Conservation (phyloP, 2,888 invertebrate species). For the Morpho deidamia region DNA sequence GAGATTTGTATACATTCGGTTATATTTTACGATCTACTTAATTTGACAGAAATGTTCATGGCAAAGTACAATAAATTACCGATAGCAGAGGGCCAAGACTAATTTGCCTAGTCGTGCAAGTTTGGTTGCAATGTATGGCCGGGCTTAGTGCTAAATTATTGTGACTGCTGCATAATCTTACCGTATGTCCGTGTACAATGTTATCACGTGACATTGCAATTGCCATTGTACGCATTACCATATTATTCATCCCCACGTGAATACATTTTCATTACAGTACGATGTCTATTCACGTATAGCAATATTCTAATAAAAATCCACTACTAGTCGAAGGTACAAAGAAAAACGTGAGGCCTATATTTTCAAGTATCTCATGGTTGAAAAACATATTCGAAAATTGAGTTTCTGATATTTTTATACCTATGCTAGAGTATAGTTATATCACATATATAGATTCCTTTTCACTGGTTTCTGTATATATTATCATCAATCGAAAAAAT, state of each 20-base stretch:
- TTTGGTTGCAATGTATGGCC: conserved; percentile 14
- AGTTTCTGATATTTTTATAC: too few relatives aligned
- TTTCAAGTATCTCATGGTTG: too few relatives aligned
- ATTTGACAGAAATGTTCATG: not conserved
- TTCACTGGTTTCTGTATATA: too few relatives aligned
- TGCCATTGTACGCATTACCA: conserved; percentile 11
- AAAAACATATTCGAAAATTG: too few relatives aligned
- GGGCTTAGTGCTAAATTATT: conserved; percentile 21
- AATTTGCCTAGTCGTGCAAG: conserved; percentile 18
- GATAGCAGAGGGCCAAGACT: conserved; percentile 13
- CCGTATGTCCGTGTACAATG: conserved; percentile 18
- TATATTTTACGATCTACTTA: not conserved
- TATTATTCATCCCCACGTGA: not conserved
- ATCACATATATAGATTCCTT: too few relatives aligned
- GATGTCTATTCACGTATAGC: not conserved
- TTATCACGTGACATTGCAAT: conserved; percentile 20
- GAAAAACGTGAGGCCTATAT: too few relatives aligned
- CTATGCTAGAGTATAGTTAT: too few relatives aligned
- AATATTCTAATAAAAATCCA: not conserved
- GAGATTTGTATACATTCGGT: not conserved
- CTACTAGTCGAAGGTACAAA: too few relatives aligned
- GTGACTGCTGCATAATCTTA: conserved; percentile 23
- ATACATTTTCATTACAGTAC: not conserved
- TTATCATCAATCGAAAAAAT: not conserved
- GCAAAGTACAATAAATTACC: conserved; percentile 17